A percentile compares a stretch with the other conserved stretches of the same genome.
phyloP scores from a whole-genome alignment of 2,797 vertebrate species.

The Pseudochromis fuscus region DNA sequence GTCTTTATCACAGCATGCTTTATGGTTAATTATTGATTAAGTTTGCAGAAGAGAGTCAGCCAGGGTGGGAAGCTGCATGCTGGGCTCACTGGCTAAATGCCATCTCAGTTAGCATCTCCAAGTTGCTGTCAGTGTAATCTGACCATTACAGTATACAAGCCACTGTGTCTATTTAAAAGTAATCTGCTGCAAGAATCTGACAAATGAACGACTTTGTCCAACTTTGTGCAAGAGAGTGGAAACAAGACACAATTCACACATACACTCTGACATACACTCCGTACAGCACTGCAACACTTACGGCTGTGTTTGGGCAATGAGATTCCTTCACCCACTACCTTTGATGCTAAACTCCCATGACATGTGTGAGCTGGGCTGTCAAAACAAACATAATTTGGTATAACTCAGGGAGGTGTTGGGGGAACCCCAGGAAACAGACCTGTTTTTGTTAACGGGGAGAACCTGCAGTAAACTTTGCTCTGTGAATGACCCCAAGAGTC shows the following conservation, averaged over 20 bases:
- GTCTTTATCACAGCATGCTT: slow-evolving; percentile 38
- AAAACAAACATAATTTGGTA: slow-evolving; percentile 57
- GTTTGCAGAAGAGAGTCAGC: slow-evolving; percentile 49
- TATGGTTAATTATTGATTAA: slow-evolving; percentile 59
- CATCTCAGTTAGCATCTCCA: slow-evolving; percentile 44
- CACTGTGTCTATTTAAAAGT: slow-evolving; percentile 18
- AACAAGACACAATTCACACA: no score
- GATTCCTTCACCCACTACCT: slow-evolving; percentile 24
- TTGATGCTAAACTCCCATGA: slow-evolving; percentile 41
- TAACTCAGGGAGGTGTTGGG: slow-evolving; percentile 16
- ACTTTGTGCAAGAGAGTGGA: no score
- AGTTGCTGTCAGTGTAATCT: slow-evolving; percentile 46
- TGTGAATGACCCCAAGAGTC: neutral
- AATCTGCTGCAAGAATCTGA: neutral
- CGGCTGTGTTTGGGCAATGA: slow-evolving; percentile 5
- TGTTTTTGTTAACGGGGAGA: slow-evolving; percentile 28
- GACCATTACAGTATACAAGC: slow-evolving; percentile 41
- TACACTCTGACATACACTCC: neutral
- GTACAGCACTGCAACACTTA: neutral
- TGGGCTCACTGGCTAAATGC: slow-evolving; percentile 27
- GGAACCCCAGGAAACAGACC: slow-evolving; percentile 32
- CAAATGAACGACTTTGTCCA: no score
- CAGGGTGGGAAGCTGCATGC: slow-evolving; percentile 32
- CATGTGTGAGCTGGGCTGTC: slow-evolving; percentile 47
- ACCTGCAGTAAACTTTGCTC: neutral